Base-by-base conservation (phyloP, 37 sponge, comb jelly and placozoan species). In the Halichondria panicea region DNA sequence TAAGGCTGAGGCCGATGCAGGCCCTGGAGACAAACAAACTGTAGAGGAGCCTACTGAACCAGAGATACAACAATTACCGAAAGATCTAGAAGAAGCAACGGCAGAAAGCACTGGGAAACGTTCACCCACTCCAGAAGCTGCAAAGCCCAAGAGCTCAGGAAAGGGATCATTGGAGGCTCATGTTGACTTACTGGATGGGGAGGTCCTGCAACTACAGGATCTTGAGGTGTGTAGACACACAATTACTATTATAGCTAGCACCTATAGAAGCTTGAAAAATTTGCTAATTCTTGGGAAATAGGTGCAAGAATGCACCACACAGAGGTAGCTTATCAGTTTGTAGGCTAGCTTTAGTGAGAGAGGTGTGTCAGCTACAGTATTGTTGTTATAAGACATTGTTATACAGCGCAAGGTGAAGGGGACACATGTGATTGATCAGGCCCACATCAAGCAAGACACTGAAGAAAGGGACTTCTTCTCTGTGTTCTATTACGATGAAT, bases 401-500 rank as follows among this genome's bases (percentile, higher is more conserved):
- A 55, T 48, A 9, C 56, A 85, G 86, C 66, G 79, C 0, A 85
- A 72, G 39, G 79, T 72, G 27, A 78, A 70, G 40, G 66, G 67
- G 8, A 66, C 34, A 1, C 66, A 50, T 11, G 40, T 78, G 27
- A 54, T 85, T 2, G 52, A 85, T 19, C 27, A 28, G 32, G 71
- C 63, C 15, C 86, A 78, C 54, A 55, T 2, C 40, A 74, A 79
- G n/a, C 15, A 72, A 6, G 80, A 83, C 43, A 75, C 74, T 22
- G 60, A 36, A 56, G 89, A 89, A 37, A 84, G 75, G 38, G 89
- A 89, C 61, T 89, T 78, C 68, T 89, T 89, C 48, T 83, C 89
- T 32, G 32, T 89, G 4, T 89, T 41, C 63, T 89, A 65, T 59
- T 55, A 48, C 36, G 79, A 77, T 41, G 56, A 85, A 56, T 56